A percentile compares a stretch with the other conserved stretches of the same genome.
Evolutionary conservation across 2,113 vertebrate species (phyloP).

Genomic region (Seriola rivoliana): DNA sequence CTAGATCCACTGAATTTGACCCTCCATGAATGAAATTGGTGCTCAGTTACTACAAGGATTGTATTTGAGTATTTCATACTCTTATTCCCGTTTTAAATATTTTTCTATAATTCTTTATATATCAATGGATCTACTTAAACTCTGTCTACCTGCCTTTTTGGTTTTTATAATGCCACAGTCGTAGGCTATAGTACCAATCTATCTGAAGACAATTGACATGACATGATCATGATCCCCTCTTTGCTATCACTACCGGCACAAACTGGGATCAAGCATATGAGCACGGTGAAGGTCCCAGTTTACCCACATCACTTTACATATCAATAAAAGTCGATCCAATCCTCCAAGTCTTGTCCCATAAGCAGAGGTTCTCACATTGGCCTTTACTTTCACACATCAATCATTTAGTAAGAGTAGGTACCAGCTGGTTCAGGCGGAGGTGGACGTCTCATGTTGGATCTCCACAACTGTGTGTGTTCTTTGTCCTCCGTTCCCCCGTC

Average conservation of each 20-base stretch:
- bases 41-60: not conserved
- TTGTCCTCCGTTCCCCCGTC: constrained; percentile 14
- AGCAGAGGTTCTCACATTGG: not conserved
- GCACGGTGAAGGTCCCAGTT: not conserved
- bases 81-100: no score
- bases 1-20: not conserved
- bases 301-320: not conserved
- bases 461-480: constrained; percentile 27
- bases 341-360: not conserved
- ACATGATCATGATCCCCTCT: not conserved
- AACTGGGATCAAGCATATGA: not conserved
- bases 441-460: constrained; percentile 25
- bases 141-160: not conserved
- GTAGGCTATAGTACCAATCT: not conserved
- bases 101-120: not conserved
- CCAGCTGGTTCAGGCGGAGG: not conserved
- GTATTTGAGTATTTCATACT: no score
- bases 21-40: not conserved
- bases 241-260: not conserved
- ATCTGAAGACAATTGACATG: not conserved
- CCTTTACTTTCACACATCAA: not conserved
- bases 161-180: not conserved
- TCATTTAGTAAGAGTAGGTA: not conserved
- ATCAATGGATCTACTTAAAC: not conserved
- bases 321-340: not conserved